Evolutionary conservation across 2,113 vertebrate species (phyloP).

Genomic region (Podilymbus podiceps): DNA sequence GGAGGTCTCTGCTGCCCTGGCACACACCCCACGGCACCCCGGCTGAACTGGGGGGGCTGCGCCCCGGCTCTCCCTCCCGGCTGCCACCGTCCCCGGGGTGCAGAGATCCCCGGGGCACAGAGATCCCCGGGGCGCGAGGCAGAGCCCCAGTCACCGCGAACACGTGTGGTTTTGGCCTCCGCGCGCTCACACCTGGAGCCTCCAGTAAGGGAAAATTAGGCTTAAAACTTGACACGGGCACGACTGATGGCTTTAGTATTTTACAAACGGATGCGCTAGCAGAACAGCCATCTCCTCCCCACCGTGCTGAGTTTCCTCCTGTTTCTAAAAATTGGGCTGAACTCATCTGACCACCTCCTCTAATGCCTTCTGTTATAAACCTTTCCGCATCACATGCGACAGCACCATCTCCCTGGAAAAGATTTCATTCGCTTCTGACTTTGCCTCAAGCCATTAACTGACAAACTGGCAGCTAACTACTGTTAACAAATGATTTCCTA

Average conservation of each 20-base stretch:
- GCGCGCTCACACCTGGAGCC: background rate
- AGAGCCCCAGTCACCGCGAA: background rate
- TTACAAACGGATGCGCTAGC: background rate
- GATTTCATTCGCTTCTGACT: constrained; percentile 43
- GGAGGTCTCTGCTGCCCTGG: constrained; percentile 6
- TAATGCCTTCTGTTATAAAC: constrained; percentile 2
- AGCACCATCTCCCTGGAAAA: constrained; percentile 21
- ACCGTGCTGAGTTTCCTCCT: accelerated
- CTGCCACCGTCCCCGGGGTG: accelerated
- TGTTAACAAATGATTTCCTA: constrained; percentile 70
- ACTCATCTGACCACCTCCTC: background rate
- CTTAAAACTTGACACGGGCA: background rate
- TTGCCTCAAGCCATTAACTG: constrained; percentile 64
- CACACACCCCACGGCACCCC: background rate
- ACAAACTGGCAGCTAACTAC: constrained; percentile 59
- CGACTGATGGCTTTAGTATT: background rate
- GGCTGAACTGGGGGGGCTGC: background rate
- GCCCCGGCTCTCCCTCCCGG: accelerated
- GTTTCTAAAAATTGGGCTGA: background rate
- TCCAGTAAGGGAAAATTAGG: background rate
- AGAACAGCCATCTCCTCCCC: background rate
- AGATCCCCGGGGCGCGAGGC: background rate
- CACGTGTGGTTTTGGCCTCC: background rate
- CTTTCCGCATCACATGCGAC: constrained; percentile 15
- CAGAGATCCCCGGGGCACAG: background rate